phyloP scores from a whole-genome alignment of 2,797 vertebrate species.

The Pangasius krempfi region DNA sequence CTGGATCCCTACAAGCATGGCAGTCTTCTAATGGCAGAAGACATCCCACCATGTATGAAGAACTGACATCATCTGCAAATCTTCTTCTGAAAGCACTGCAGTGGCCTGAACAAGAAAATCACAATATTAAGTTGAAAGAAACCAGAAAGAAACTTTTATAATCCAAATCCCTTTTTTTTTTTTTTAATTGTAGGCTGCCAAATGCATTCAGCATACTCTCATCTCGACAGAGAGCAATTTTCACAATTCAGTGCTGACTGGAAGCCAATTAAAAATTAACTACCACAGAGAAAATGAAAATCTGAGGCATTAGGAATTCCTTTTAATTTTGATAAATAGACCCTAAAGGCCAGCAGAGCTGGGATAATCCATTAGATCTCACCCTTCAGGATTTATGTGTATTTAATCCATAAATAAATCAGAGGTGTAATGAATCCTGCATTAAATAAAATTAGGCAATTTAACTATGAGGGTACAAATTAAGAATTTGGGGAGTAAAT shows the following conservation, averaged over 20 bases:
- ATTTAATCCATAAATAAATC: conserved; percentile 62
- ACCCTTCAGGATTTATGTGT: conserved; percentile 55
- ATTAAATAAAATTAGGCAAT: conserved; percentile 52
- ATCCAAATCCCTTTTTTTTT: neutral
- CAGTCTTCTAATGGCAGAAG: conserved; percentile 83
- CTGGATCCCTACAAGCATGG: conserved; percentile 80
- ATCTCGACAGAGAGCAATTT: conserved; percentile 47
- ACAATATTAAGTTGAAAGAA: neutral
- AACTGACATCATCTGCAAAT: conserved; percentile 23
- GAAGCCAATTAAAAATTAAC: conserved; percentile 54
- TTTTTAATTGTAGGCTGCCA: conserved; percentile 10
- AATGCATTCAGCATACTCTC: conserved; percentile 31
- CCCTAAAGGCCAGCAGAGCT: conserved; percentile 56
- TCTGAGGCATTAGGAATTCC: conserved; percentile 58
- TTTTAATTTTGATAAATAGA: conserved; percentile 62
- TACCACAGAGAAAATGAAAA: conserved; percentile 52
- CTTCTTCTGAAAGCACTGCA: conserved; percentile 22
- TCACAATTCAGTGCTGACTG: conserved; percentile 48
- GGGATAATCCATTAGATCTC: conserved; percentile 58
- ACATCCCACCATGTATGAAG: conserved; percentile 80
- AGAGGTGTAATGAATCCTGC: conserved; percentile 43
- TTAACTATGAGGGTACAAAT: conserved; percentile 24
- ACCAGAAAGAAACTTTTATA: neutral
- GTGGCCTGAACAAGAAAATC: neutral
- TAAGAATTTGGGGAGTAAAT: conserved; percentile 38